Conservation (phyloP, 2,888 invertebrate species). For the Drosophila kanekoi region DNA sequence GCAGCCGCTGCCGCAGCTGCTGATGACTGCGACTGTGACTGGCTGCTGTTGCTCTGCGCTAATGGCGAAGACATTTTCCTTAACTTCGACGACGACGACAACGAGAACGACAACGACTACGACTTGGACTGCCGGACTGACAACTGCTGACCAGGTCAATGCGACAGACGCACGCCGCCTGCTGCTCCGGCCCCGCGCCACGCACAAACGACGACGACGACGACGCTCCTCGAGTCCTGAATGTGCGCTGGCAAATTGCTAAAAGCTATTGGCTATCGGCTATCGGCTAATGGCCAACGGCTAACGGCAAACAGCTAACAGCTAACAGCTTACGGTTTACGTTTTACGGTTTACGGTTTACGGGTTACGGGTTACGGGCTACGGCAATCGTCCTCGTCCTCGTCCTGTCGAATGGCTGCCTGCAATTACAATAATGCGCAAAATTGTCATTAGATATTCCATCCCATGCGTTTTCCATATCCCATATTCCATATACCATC, state of each 20-base stretch:
- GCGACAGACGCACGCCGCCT: constrained; percentile 32
- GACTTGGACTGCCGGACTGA: constrained; percentile 23
- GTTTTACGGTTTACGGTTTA: constrained; percentile 7
- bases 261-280: neutral
- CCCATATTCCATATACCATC: neutral
- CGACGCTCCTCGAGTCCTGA: constrained; percentile 9
- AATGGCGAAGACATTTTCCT: constrained; percentile 72
- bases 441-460: constrained; percentile 3
- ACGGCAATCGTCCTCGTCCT: constrained; percentile 2
- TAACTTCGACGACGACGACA: constrained; percentile 9
- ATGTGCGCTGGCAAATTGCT: constrained; percentile 4
- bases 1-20: constrained; percentile 49
- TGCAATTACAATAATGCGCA: constrained; percentile 16
- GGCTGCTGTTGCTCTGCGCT: constrained; percentile 74
- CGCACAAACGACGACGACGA: constrained; percentile 23
- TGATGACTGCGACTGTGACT: constrained; percentile 52
- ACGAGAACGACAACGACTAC: constrained; percentile 6
- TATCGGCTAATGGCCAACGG: constrained; percentile 1
- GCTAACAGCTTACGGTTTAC: constrained; percentile 1
- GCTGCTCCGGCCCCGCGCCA: constrained; percentile 25
- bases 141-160: constrained; percentile 31
- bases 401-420: constrained; percentile 9
- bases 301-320: neutral
- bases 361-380: constrained; percentile 1
- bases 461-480: neutral